Conservation (phyloP, 2,888 invertebrate species). For the Hetaerina titia region DNA sequence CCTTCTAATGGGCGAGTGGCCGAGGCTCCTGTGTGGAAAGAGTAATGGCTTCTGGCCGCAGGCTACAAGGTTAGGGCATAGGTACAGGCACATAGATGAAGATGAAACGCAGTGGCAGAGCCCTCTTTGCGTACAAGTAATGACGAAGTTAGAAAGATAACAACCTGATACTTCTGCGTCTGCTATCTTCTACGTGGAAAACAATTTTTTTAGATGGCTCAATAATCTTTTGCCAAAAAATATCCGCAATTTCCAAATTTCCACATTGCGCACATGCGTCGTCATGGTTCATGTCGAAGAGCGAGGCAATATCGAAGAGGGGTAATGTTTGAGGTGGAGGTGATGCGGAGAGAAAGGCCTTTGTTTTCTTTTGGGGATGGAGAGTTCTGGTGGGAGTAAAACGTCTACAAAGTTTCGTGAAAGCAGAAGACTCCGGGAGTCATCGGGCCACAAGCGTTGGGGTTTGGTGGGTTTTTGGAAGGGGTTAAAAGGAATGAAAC, state of each 20-base stretch:
- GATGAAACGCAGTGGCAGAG: not conserved
- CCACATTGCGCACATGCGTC: not conserved
- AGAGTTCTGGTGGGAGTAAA: not conserved
- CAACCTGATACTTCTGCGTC: not conserved
- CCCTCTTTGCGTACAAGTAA: not conserved
- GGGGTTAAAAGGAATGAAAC: not conserved
- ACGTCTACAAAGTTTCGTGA: not conserved
- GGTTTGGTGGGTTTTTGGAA: not conserved
- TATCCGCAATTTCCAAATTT: not conserved
- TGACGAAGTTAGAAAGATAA: not conserved
- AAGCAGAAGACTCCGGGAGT: not conserved
- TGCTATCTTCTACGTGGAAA: not conserved
- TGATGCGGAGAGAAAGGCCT: not conserved
- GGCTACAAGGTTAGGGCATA: not conserved
- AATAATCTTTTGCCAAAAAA: not conserved
- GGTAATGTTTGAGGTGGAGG: not conserved
- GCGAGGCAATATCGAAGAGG: too few species aligned
- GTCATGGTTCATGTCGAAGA: not conserved
- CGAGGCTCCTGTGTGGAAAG: not conserved
- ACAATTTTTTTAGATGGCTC: not conserved
- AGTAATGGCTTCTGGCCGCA: conserved; percentile 20
- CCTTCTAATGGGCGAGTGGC: conserved; percentile 60
- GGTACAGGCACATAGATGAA: not conserved
- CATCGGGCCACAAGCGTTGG: not conserved
- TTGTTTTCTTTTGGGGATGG: too few species aligned